Percentiles rank a stretch among this genome's conserved stretches.
phyloP scores from a whole-genome alignment of 2,888 invertebrate species.

The Parnassius apollo region DNA sequence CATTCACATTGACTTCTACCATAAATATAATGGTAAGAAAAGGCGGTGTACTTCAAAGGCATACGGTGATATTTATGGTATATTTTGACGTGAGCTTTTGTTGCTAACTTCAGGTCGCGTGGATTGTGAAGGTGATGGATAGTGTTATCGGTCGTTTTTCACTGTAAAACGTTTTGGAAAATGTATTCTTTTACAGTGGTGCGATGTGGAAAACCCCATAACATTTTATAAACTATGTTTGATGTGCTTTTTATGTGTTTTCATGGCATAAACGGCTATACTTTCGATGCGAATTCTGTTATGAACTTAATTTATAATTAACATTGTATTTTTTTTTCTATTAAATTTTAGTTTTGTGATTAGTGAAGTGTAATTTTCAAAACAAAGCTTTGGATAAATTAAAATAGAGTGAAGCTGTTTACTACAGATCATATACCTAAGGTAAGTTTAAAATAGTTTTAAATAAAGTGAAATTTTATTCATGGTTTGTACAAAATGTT shows the following conservation, averaged over 20 bases:
- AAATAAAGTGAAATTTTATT: not conserved
- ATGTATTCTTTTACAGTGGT: conserved; percentile 55
- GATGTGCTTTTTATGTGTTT: conserved; percentile 36
- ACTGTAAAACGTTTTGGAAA: conserved; percentile 61
- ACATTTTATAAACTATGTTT: conserved; percentile 39
- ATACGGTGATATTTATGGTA: conserved; percentile 75
- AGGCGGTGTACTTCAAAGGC: conserved; percentile 61
- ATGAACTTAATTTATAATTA: not conserved
- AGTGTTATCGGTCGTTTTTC: conserved; percentile 77
- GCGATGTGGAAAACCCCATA: conserved; percentile 58
- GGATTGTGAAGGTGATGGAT: conserved; percentile 78
- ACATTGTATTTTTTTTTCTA: not conserved
- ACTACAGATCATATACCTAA: not conserved
- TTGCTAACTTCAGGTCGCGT: conserved; percentile 72
- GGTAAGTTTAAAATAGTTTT: not conserved
- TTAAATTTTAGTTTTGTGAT: not conserved
- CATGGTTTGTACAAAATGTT: too few species aligned
- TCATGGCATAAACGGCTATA: conserved; percentile 46
- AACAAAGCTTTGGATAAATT: not conserved
- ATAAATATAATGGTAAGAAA: conserved; percentile 53
- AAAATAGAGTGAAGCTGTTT: not conserved
- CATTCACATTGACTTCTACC: conserved; percentile 45
- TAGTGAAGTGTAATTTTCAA: not conserved
- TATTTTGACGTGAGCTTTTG: conserved; percentile 77
- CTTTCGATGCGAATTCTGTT: conserved; percentile 33